phyloP scores from a whole-genome alignment of 2,888 invertebrate species.

The Anthophora plumipes region DNA sequence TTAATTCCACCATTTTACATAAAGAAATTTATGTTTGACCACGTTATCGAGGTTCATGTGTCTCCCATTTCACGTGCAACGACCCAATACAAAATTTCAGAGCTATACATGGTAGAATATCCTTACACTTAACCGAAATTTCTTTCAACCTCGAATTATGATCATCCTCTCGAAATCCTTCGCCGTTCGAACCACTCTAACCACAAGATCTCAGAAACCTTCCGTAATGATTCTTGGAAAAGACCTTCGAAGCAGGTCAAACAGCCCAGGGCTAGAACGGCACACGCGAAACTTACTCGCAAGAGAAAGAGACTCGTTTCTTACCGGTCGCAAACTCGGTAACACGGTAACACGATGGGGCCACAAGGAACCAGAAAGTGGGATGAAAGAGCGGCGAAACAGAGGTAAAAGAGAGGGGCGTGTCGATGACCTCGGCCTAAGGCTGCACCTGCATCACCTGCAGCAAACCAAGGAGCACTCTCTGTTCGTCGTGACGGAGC shows the following conservation, averaged over 20 bases:
- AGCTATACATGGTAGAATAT: too few relatives aligned
- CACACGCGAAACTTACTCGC: background rate
- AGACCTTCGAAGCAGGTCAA: slow-evolving; percentile 7
- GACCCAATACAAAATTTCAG: too few relatives aligned
- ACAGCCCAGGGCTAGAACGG: background rate
- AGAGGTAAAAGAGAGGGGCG: slow-evolving; percentile 27
- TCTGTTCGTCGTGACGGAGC: background rate
- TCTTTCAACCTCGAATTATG: too few relatives aligned
- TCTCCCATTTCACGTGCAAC: too few relatives aligned
- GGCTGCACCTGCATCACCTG: slow-evolving; percentile 73
- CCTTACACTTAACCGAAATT: too few relatives aligned
- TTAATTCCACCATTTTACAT: too few relatives aligned
- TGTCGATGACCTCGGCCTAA: slow-evolving; percentile 69
- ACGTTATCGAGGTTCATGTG: too few relatives aligned
- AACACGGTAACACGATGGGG: slow-evolving; percentile 55
- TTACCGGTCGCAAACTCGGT: slow-evolving; percentile 50
- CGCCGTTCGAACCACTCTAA: background rate
- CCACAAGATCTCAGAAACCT: background rate
- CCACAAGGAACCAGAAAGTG: slow-evolving; percentile 47
- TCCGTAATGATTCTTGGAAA: background rate
- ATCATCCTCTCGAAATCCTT: background rate
- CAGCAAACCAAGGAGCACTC: slow-evolving; percentile 34
- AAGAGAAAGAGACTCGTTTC: background rate
- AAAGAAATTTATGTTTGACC: too few relatives aligned
- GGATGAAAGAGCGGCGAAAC: slow-evolving; percentile 45